These are phyloP conservation scores for Catocala fraxini DNA, from an alignment of 2,888 invertebrate genomes.

Conservation along the genomic window DNA sequence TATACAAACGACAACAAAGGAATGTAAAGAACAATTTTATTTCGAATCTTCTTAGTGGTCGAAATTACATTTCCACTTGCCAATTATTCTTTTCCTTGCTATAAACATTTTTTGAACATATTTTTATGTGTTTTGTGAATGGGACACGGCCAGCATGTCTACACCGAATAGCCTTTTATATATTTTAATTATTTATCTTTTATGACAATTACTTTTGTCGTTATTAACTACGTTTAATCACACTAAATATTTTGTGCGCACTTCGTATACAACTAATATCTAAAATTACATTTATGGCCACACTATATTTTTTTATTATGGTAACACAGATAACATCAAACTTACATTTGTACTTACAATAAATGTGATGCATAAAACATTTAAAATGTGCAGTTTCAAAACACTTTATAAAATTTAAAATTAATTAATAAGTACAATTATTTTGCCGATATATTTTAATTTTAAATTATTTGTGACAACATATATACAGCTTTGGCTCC, in stretches of 20 bases:
- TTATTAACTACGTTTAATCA: not conserved
- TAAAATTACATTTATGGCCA: slow-evolving; percentile 17
- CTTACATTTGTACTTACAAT: slow-evolving; percentile 27
- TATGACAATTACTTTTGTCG: not conserved
- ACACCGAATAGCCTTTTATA: not conserved
- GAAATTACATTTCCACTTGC: not conserved
- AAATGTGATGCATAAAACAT: slow-evolving; percentile 25
- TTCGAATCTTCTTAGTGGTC: not conserved
- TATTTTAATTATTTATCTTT: too few species aligned
- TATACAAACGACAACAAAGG: slow-evolving; percentile 33
- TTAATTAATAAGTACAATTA: slow-evolving; percentile 41
- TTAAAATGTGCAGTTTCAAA: not conserved
- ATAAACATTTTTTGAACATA: slow-evolving; percentile 1
- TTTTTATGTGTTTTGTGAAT: not conserved
- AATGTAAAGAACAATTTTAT: slow-evolving; percentile 38
- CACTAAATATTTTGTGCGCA: slow-evolving; percentile 16
- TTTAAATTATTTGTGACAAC: slow-evolving; percentile 39
- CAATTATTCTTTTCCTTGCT: not conserved
- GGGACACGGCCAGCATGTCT: slow-evolving; percentile 6
- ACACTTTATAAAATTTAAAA: not conserved
- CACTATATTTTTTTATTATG: slow-evolving; percentile 26
- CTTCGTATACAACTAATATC: slow-evolving; percentile 16
- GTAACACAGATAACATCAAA: slow-evolving; percentile 22
- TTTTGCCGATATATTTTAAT: slow-evolving; percentile 23
- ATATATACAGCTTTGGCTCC: slow-evolving; percentile 36